Conservation (phyloP, 2,888 invertebrate species). For the Hipparchia semele region DNA sequence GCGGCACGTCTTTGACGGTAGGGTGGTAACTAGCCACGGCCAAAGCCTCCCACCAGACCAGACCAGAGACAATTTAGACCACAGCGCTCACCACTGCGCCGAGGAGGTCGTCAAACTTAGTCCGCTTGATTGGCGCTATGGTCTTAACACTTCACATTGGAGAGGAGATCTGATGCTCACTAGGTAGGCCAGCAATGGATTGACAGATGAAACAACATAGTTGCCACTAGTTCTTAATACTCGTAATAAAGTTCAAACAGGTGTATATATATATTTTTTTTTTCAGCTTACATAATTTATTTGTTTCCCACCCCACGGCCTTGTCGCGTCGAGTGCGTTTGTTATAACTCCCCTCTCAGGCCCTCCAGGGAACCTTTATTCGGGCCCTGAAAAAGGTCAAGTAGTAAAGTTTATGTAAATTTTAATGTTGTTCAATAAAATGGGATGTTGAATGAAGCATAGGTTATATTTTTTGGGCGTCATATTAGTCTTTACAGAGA, state of each 20-base stretch:
- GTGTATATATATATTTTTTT: background rate
- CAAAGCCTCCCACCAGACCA: no score
- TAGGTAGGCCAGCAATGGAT: no score
- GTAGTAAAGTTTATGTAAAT: slow-evolving; percentile 20
- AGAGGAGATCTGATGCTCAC: no score
- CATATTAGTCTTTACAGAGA: background rate
- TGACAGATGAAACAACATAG: no score
- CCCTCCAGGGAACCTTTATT: slow-evolving; percentile 16
- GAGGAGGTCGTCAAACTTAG: no score
- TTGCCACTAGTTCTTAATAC: no score
- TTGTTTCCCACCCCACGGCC: background rate
- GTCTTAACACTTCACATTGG: no score
- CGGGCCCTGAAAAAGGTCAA: slow-evolving; percentile 22
- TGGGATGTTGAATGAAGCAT: slow-evolving; percentile 9
- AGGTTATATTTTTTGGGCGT: background rate
- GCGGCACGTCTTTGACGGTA: no score
- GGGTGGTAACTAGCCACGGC: no score
- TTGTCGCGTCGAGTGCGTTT: slow-evolving; percentile 11
- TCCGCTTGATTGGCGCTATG: no score
- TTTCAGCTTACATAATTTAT: slow-evolving; percentile 10
- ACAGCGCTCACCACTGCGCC: no score
- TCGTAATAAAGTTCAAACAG: background rate
- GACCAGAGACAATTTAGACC: no score
- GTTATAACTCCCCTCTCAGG: slow-evolving; percentile 14
- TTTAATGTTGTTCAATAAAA: slow-evolving; percentile 17